These are phyloP conservation scores for Abrostola triplasia DNA, from an alignment of 2,888 invertebrate species.

Conservation along the genomic window DNA sequence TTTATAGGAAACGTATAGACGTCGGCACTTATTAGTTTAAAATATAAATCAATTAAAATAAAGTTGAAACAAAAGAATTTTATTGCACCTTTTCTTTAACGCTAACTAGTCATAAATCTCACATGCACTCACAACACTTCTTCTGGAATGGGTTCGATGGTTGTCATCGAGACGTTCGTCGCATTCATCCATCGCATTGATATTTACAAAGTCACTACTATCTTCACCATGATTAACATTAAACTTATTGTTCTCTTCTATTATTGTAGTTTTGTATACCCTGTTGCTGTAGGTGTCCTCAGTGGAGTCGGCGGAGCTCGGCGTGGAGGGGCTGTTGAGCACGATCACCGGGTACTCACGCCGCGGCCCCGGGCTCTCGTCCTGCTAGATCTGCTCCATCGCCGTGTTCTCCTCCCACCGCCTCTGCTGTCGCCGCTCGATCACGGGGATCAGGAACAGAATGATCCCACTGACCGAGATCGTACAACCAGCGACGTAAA, in stretches of 20 bases:
- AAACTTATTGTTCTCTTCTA: conserved; percentile 72
- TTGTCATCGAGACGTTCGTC: conserved; percentile 66
- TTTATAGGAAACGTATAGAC: conserved; percentile 52
- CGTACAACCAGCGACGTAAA: conserved; percentile 95
- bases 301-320: conserved; percentile 71
- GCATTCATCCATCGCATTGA: conserved; percentile 70
- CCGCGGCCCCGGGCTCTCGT: conserved; percentile 53
- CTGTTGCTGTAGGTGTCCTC: conserved; percentile 81
- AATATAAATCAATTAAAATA: conserved; percentile 32
- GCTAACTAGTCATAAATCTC: conserved; percentile 63
- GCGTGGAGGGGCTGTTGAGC: conserved; percentile 83
- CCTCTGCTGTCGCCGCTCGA: conserved; percentile 85
- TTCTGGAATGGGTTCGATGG: conserved; percentile 82
- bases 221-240: conserved; percentile 67
- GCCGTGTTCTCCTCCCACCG: conserved; percentile 71
- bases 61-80: conserved; percentile 53
- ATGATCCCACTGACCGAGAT: conserved; percentile 96
- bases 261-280: conserved; percentile 82
- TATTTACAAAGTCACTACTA: conserved; percentile 74
- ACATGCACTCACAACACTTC: conserved; percentile 69
- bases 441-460: conserved; percentile 93
- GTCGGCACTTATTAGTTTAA: conserved; percentile 48
- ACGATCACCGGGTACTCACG: conserved; percentile 74
- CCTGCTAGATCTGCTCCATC: conserved; percentile 83
- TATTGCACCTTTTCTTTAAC: conserved; percentile 74